Evolutionary conservation across 2,797 vertebrate species (phyloP), one percentile per base, ranked within the genome.

Genomic region (Naso thynnoides): DNA sequence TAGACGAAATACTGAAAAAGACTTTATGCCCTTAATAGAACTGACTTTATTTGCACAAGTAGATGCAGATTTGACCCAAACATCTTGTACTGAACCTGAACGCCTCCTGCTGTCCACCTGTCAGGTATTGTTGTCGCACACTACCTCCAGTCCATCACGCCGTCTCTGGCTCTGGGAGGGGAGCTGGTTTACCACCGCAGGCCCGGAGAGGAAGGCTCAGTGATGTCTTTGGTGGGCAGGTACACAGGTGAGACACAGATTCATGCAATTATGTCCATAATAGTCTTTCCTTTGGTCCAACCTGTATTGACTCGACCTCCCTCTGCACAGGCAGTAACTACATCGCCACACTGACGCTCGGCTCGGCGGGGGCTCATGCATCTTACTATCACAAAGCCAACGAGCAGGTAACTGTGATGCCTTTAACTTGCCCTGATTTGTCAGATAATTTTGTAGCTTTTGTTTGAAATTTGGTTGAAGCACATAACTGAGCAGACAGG

Each of bases 321-420:
- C 3, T 33, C 67, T 27, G 0, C 36, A 21, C 86, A 94, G 95
- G 93, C 5, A 91, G 67, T 10, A 96, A 96, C 86, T 97, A 94
- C 92, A 87, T 96, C n/a, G 95, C 95, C 8, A 97, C 96, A 0
- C n/a, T 97, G 73, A 97, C 96, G 0, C 16, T 97, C 8, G 96
- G 96, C 27, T 95, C 95, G 16, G 95, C 96, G 0, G 96, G 96
- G 38, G 95, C 93, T 67, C 97, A 98, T 0, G 96, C 95, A 0
- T 96, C 96, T 0, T 98, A 98, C 55, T 97, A 97, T 83, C 97
- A 98, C 88, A 96, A 93, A 93, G 96, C 97, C 73, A 97, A 95
- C 3, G 96, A 97, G 10, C 95, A 96, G 96, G 97, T 97, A 90
- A 62, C 1, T 0, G 0, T 15, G 8, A 1, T 14, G 2, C 0